Evolutionary conservation across 1,140 invertebrate genomes (phyloP).

Genomic region (Saccostrea glomerata): DNA sequence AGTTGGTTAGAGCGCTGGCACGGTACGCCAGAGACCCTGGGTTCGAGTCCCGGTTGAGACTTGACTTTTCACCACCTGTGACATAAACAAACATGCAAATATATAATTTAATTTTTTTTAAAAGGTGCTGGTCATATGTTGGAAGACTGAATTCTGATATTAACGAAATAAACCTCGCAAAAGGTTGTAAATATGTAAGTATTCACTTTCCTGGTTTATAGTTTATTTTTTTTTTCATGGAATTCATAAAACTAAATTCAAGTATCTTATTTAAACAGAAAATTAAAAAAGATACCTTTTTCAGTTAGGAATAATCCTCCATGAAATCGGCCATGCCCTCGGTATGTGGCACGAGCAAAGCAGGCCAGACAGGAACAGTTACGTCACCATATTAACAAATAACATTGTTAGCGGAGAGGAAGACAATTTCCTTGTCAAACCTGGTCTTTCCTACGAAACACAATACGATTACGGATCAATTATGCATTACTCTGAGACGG

Average conservation of each 20-base stretch:
- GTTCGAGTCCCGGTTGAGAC: too few species aligned
- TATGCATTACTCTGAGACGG: slow-evolving; percentile 77
- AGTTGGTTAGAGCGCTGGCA: too few species aligned
- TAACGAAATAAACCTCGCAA: neutral
- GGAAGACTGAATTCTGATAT: too few species aligned
- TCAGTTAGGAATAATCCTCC: slow-evolving; percentile 59
- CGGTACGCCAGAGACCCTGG: too few species aligned
- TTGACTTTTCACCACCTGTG: too few species aligned
- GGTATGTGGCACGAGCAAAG: slow-evolving; percentile 77
- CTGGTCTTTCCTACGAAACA: slow-evolving; percentile 52
- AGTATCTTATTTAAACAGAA: neutral
- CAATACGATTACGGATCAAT: slow-evolving; percentile 78
- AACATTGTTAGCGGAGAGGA: slow-evolving; percentile 63
- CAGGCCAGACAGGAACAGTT: slow-evolving; percentile 72
- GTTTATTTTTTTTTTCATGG: too few species aligned
- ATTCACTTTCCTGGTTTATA: neutral
- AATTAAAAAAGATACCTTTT: neutral
- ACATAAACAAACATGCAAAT: too few species aligned
- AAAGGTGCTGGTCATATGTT: too few species aligned
- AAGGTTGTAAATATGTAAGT: neutral
- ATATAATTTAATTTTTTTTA: too few species aligned
- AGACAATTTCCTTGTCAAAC: slow-evolving; percentile 54
- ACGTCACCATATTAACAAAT: slow-evolving; percentile 67
- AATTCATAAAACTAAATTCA: too few species aligned
- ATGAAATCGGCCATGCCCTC: slow-evolving; percentile 69